A percentile compares a stretch with the other conserved stretches of the same genome.
These are phyloP conservation scores for Myotis lucifugus DNA, from an alignment of 2,113 vertebrate species.

Conservation along the genomic window DNA sequence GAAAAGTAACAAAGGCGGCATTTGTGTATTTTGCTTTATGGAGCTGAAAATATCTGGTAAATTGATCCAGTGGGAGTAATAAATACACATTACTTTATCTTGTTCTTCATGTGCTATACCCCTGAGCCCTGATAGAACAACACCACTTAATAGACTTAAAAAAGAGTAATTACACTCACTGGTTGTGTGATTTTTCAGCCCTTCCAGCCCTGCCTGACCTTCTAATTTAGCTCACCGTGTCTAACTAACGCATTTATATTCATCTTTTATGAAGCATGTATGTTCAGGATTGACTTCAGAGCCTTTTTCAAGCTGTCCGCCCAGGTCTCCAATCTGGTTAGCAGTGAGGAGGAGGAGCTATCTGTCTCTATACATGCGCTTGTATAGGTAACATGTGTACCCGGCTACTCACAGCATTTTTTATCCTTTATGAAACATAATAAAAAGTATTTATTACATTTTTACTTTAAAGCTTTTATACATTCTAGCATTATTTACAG, in stretches of 20 bases:
- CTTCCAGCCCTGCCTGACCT: constrained; percentile 91
- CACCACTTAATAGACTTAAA: constrained; percentile 93
- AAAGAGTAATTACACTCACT: constrained; percentile 93
- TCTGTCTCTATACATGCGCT: not conserved
- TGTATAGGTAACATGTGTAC: constrained; percentile 40
- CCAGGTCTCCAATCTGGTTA: constrained; percentile 81
- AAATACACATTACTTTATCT: constrained; percentile 93
- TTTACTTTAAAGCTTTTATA: constrained; percentile 86
- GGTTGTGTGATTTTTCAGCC: constrained; percentile 90
- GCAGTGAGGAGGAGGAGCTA: not conserved
- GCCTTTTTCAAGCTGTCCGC: constrained; percentile 84
- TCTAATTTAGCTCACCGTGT: constrained; percentile 90
- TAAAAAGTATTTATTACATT: constrained; percentile 82
- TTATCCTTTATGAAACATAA: constrained; percentile 81
- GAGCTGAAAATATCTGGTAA: constrained; percentile 91
- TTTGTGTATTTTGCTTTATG: constrained; percentile 89
- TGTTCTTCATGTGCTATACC: constrained; percentile 91
- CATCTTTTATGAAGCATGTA: constrained; percentile 91
- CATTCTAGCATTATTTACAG: constrained; percentile 85
- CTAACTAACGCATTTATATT: constrained; percentile 91
- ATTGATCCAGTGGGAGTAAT: constrained; percentile 93
- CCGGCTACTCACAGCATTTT: constrained; percentile 68
- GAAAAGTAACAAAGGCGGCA: constrained; percentile 87
- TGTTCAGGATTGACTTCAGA: constrained; percentile 84
- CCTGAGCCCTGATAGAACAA: constrained; percentile 90